Evolutionary conservation across 2,888 invertebrate genomes (phyloP), one percentile per base, ranked within the genome.

Genomic region (Acleris holmiana): DNA sequence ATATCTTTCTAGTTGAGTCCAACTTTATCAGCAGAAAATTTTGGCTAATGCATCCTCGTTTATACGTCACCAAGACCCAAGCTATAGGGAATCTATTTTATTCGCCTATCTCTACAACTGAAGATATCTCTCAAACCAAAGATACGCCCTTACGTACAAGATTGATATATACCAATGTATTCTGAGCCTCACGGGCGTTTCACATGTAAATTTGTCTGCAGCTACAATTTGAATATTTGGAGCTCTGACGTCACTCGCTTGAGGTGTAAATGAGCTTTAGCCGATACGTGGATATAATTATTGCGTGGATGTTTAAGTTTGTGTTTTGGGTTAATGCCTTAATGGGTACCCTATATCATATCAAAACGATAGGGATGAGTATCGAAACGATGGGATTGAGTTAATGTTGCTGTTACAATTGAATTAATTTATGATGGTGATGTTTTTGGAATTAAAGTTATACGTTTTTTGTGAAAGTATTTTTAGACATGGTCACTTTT

Each of bases 221-320:
- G 57, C 55, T 57, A 62, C 68, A 66, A 73, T 73, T 73, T 73
- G 73, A 75, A 73, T 75, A 73, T 66, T 68, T 70, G 66, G 57
- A 54, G 40, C 47, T 40, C 17, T 57, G 48, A 41, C 55, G 55
- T 51, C 29, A 23, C 21, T 2, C 60, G 61, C 55, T 61, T 61
- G 61, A 51, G 25, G 67, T 68, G 65, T 65, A 61, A 65, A 64
- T 67, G 61, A 40, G 50, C 15, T 23, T 49, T 55, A 55, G 44
- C 41, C 49, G 44, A 65, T 65, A 59, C 53, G 64, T 49, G 35
- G 44, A 50, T 51, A 51, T 51, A 57, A 57, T 57, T 63, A 44
- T 41, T n/a, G 35, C 46, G 29, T 50, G 56, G 17, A 41, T n/a
- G 41, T 25, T 19, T 18, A 15, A 7, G 53, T 48, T 54, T 44